phyloP scores from a whole-genome alignment of 2,113 vertebrate species.

The Galeopterus variegatus region DNA sequence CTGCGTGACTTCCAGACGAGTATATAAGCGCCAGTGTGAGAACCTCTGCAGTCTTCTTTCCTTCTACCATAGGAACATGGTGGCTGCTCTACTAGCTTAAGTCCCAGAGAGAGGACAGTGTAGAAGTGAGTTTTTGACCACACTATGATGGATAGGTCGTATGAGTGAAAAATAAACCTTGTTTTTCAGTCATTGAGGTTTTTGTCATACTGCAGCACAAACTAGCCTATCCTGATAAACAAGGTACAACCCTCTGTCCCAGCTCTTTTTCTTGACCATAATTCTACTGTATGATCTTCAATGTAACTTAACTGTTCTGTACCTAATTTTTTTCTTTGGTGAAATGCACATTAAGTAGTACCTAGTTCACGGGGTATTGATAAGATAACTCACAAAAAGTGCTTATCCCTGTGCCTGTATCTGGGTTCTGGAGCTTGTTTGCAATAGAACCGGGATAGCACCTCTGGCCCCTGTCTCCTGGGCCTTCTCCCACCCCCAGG shows the following conservation, averaged over 20 bases:
- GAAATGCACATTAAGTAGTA: background rate
- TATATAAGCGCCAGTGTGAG: background rate
- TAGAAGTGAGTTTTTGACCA: background rate
- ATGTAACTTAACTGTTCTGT: conserved; percentile 6
- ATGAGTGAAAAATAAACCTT: background rate
- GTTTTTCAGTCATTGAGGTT: background rate
- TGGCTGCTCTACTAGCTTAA: background rate
- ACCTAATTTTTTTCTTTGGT: background rate
- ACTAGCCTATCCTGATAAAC: background rate
- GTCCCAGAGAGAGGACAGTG: background rate
- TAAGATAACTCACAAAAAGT: background rate
- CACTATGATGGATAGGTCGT: background rate
- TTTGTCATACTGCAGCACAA: background rate
- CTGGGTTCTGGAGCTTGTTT: background rate
- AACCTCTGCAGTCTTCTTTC: background rate
- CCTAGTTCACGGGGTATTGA: background rate
- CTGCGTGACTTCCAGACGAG: background rate
- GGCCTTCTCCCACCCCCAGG: background rate
- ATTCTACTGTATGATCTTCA: conserved; percentile 38
- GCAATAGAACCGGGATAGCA: too few species aligned
- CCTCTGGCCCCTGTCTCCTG: background rate
- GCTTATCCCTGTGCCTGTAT: background rate
- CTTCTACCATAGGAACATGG: background rate
- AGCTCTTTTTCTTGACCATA: background rate
- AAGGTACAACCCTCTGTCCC: background rate